These are phyloP conservation scores for Dasyornis broadbenti DNA, from an alignment of 2,113 vertebrate genomes.

Conservation along the genomic window DNA sequence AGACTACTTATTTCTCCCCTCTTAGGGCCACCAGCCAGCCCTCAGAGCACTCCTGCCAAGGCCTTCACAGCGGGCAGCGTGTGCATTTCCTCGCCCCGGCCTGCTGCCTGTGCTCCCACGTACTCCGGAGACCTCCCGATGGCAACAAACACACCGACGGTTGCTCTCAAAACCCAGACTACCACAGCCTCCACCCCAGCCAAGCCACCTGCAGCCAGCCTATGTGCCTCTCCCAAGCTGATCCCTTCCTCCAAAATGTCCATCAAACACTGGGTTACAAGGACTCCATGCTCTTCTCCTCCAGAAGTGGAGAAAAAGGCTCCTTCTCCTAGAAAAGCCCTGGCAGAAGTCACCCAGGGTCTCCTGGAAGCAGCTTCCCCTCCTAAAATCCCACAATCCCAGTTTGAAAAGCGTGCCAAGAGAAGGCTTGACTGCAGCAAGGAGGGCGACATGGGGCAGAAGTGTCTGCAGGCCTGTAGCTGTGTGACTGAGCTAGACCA, in stretches of 20 bases:
- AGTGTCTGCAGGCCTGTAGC: slow-evolving; percentile 69
- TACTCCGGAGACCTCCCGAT: slow-evolving; percentile 81
- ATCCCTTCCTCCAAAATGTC: slow-evolving; percentile 71
- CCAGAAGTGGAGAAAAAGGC: slow-evolving; percentile 42
- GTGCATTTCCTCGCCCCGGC: slow-evolving; percentile 74
- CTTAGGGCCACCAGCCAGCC: slow-evolving; percentile 21
- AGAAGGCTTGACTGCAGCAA: slow-evolving; percentile 84
- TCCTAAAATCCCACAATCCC: background rate
- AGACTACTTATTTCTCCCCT: slow-evolving; percentile 14
- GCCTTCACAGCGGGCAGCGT: slow-evolving; percentile 50
- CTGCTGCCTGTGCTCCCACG: slow-evolving; percentile 79
- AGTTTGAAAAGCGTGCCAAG: slow-evolving; percentile 79
- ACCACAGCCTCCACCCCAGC: slow-evolving; percentile 47
- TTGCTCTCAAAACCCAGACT: slow-evolving; percentile 11
- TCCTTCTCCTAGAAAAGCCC: slow-evolving; percentile 68
- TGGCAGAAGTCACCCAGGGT: slow-evolving; percentile 77
- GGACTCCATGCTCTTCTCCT: slow-evolving; percentile 64
- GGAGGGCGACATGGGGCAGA: slow-evolving; percentile 1
- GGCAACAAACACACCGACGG: slow-evolving; percentile 77
- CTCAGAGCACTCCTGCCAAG: slow-evolving; percentile 80
- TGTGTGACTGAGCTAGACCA: slow-evolving; percentile 80
- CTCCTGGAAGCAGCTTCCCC: background rate
- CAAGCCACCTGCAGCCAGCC: background rate
- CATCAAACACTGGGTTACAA: slow-evolving; percentile 84
- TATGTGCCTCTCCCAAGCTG: slow-evolving; percentile 40